A percentile compares a stretch with the other conserved stretches of the same genome.
Evolutionary conservation across 2,113 vertebrate species (phyloP).

Genomic region (Oncorhynchus clarkii): DNA sequence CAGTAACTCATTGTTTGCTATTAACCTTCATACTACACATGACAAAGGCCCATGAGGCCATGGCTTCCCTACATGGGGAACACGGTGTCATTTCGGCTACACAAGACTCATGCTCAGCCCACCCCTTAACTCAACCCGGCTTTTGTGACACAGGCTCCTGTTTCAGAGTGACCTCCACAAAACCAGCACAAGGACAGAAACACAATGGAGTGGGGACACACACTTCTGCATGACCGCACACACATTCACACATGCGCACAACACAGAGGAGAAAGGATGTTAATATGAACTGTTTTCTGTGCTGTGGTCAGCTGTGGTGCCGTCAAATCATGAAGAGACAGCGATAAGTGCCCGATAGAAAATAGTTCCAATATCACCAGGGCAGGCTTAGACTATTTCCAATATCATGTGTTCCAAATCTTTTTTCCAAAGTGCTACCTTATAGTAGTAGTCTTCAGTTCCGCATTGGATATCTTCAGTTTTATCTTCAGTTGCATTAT

Average conservation of each 20-base stretch:
- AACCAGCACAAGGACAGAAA: slow-evolving; percentile 5
- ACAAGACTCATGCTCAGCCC: background rate
- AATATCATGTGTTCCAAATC: no score
- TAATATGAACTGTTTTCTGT: background rate
- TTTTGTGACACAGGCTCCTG: slow-evolving; percentile 38
- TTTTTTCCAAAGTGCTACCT: no score
- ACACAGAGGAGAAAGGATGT: background rate
- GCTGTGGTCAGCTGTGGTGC: background rate
- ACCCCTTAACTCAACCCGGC: background rate
- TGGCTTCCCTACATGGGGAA: background rate
- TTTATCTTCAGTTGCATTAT: no score
- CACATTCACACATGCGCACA: slow-evolving; percentile 6
- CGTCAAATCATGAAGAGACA: no score
- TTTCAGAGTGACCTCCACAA: slow-evolving; percentile 44
- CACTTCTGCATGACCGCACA: slow-evolving; percentile 6
- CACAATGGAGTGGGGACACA: slow-evolving; percentile 29
- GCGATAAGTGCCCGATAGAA: background rate
- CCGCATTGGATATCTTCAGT: background rate
- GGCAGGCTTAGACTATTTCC: no score
- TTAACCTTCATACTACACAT: background rate
- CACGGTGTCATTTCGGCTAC: background rate
- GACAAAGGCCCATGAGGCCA: background rate
- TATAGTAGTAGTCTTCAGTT: background rate
- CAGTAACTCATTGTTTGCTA: background rate
- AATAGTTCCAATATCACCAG: no score